Evolutionary conservation across 2,888 invertebrate species (phyloP), one percentile per base, ranked within the genome.

Genomic region (Zonitis immaculata): DNA sequence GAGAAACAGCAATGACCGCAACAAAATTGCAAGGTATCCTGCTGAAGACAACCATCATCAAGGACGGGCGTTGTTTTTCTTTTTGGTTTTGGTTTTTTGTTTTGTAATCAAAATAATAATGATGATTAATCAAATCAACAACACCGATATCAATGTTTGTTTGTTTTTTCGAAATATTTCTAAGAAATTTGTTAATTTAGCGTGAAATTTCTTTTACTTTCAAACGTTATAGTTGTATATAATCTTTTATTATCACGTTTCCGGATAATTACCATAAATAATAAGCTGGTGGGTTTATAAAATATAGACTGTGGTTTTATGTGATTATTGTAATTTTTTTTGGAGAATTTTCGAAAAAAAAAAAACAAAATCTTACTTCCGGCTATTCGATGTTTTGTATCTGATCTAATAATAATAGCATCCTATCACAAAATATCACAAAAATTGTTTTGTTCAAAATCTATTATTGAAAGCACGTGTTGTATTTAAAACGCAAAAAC

Each of bases 41-140:
- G 9, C 35, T 7, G 20, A 39, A 39, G 39, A 39, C 18, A 35
- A n/a, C n/a, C n/a, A 18, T 20, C 18, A 39, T 20, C 39, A 39
- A 39, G 39, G 39, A 39, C 39, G 39, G 39, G 11, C 39, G 39
- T 39, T n/a, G n/a, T n/a, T n/a, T n/a, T n/a, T n/a, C n/a, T n/a
- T n/a, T n/a, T n/a, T n/a, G n/a, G n/a, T n/a, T n/a, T n/a, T n/a
- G n/a, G n/a, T n/a, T n/a, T 20, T 20, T 39, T 39, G 39, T 39
- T 18, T 11, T 18, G 20, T 4, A 39, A 39, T 39, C 2, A n/a
- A 20, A 11, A 18, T 6, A 11, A 8, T 39, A n/a, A 18, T 20
- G 6, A 1, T 20, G 20, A 39, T 39, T 39, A 20, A 39, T 11
- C 39, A 6, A 39, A n/a, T 39, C 9, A 0, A 11, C n/a, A 20